phyloP scores from a whole-genome alignment of 2,888 invertebrate species.

The Caenorhabditis panamensis region DNA sequence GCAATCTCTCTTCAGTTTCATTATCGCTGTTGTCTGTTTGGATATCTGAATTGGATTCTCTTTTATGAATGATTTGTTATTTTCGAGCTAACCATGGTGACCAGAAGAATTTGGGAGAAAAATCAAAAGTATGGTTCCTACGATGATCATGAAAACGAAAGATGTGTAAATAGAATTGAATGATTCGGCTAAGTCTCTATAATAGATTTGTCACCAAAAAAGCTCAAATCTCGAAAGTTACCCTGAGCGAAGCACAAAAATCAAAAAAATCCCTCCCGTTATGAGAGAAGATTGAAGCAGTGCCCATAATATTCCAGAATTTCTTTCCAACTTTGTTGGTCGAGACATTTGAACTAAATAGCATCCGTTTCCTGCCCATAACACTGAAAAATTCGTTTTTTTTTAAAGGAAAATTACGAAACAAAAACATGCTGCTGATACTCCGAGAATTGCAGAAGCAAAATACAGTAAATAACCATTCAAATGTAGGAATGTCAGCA shows the following conservation, averaged over 20 bases:
- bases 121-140: constrained; percentile 57
- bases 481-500: constrained; percentile 82
- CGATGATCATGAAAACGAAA: constrained; percentile 46
- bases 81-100: constrained; percentile 34
- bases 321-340: constrained; percentile 64
- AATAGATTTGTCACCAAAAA: constrained; percentile 12
- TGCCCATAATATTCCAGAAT: constrained; percentile 71
- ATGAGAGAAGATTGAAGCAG: constrained; percentile 69
- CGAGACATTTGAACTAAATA: constrained; percentile 63
- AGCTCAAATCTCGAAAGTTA: background rate
- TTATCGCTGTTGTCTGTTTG: background rate
- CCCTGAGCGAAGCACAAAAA: constrained; percentile 43
- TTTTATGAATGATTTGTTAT: background rate
- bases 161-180: constrained; percentile 62
- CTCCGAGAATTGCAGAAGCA: constrained; percentile 72
- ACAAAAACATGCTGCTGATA: constrained; percentile 71
- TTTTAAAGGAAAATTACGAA: constrained; percentile 1
- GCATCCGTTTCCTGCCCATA: constrained; percentile 72
- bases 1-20: background rate
- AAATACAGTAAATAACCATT: constrained; percentile 65
- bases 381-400: constrained; percentile 56
- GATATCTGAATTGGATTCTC: background rate
- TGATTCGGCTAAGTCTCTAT: constrained; percentile 58
- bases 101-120: constrained; percentile 55
- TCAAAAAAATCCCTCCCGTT: constrained; percentile 59